Evolutionary conservation across 2,113 vertebrate genomes (phyloP).

Genomic region (Phoenicopterus ruber): DNA sequence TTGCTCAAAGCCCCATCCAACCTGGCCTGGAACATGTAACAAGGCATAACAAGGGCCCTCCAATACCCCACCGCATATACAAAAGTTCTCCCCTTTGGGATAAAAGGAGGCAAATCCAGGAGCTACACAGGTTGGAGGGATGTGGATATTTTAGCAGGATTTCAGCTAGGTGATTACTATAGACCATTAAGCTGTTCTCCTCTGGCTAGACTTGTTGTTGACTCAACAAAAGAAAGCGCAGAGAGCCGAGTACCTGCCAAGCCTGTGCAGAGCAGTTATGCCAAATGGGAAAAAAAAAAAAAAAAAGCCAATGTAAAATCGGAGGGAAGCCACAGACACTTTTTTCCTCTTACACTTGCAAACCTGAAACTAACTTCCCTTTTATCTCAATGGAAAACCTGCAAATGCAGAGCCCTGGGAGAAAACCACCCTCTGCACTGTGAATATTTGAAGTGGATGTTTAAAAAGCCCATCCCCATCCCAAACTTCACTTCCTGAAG

Average conservation of each 20-base stretch:
- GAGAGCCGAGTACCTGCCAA: neutral
- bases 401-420: neutral
- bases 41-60: neutral
- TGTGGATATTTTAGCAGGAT: neutral
- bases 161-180: neutral
- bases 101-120: neutral
- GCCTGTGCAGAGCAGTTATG: neutral
- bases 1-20: neutral
- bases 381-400: neutral
- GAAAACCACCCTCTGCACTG: neutral
- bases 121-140: neutral
- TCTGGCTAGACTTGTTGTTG: slow-evolving; percentile 10
- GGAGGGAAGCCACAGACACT: neutral
- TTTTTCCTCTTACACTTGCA: neutral
- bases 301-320: neutral
- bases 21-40: neutral
- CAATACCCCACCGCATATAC: neutral
- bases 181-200: neutral
- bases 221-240: neutral
- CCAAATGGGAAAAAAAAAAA: neutral
- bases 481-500: neutral
- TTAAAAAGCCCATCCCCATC: neutral
- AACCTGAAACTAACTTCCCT: neutral
- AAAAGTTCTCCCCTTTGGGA: neutral
- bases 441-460: neutral